Conservation (phyloP, 37 sponge, comb jelly and placozoan species). For the Lycopodina hypogea region DNA sequence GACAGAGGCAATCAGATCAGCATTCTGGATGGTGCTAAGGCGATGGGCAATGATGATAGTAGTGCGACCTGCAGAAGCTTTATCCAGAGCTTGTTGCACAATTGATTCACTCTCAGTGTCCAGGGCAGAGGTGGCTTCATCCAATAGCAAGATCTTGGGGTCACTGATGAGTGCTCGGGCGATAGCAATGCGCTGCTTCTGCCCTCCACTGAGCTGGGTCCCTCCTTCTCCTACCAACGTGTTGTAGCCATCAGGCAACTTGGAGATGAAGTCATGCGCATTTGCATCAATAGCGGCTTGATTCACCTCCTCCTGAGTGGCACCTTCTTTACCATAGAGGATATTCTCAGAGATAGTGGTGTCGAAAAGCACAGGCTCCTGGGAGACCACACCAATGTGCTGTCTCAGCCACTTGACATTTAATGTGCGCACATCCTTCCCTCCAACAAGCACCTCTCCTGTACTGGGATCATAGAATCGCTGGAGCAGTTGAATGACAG, state of each 20-base stretch:
- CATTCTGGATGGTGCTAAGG: slow-evolving; percentile 83
- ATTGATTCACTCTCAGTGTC: slow-evolving; percentile 85
- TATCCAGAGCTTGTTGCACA: slow-evolving; percentile 86
- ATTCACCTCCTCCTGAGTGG: slow-evolving; percentile 68
- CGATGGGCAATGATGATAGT: slow-evolving; percentile 90
- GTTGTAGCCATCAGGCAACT: slow-evolving; percentile 78
- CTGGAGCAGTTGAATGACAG: no score
- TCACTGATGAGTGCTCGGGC: slow-evolving; percentile 84
- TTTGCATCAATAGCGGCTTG: slow-evolving; percentile 74
- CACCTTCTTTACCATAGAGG: slow-evolving; percentile 63
- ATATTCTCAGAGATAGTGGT: slow-evolving; percentile 90
- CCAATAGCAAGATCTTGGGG: slow-evolving; percentile 87
- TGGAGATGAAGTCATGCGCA: slow-evolving; percentile 73
- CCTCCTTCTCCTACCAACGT: slow-evolving; percentile 84
- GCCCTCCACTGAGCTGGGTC: slow-evolving; percentile 86
- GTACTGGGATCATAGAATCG: no score
- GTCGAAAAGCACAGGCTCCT: slow-evolving; percentile 88
- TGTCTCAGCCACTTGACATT: slow-evolving; percentile 80
- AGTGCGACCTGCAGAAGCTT: slow-evolving; percentile 80
- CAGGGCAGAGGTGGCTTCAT: slow-evolving; percentile 94
- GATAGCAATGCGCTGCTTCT: slow-evolving; percentile 92
- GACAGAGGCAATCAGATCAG: slow-evolving; percentile 65
- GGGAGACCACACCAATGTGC: slow-evolving; percentile 87
- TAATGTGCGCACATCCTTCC: slow-evolving; percentile 51
- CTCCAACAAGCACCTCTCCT: slow-evolving; percentile 68